A percentile compares a stretch with the other conserved stretches of the same genome.
Evolutionary conservation across 2,888 invertebrate genomes (phyloP).

Genomic region (Aelia acuminata): DNA sequence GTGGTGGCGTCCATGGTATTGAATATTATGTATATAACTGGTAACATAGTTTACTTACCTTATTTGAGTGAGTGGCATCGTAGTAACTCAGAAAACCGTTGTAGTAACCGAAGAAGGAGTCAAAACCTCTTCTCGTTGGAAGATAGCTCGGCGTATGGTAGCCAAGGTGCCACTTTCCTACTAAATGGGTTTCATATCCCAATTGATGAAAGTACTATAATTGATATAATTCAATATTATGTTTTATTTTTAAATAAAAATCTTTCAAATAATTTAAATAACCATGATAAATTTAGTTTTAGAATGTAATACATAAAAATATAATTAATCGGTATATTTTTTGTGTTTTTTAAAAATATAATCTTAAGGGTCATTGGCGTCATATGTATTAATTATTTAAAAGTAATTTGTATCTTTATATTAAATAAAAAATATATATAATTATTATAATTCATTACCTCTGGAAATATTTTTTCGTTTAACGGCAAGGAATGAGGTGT

Average conservation of each 20-base stretch:
- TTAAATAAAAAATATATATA: too few species aligned
- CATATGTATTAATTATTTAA: too few species aligned
- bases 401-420: too few species aligned
- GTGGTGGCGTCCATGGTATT: too few species aligned
- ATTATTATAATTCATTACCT: too few species aligned
- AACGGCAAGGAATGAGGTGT: conserved; percentile 81
- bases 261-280: too few species aligned
- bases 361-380: too few species aligned
- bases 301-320: too few species aligned
- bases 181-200: conserved; percentile 84
- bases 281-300: too few species aligned
- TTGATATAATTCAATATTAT: not conserved
- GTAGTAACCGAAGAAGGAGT: conserved; percentile 84
- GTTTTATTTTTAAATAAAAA: too few species aligned
- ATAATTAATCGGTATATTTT: too few species aligned
- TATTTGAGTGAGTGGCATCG: conserved; percentile 69
- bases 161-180: conserved; percentile 94
- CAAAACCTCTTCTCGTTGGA: conserved; percentile 83
- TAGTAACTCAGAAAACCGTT: conserved; percentile 84
- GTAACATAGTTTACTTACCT: not conserved
- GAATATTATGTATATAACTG: not conserved
- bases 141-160: conserved; percentile 79
- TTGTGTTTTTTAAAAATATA: too few species aligned
- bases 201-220: conserved; percentile 73
- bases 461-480: conserved; percentile 78